Base-by-base conservation (phyloP, 2,888 invertebrate species). In the Punctoribates punctum region DNA sequence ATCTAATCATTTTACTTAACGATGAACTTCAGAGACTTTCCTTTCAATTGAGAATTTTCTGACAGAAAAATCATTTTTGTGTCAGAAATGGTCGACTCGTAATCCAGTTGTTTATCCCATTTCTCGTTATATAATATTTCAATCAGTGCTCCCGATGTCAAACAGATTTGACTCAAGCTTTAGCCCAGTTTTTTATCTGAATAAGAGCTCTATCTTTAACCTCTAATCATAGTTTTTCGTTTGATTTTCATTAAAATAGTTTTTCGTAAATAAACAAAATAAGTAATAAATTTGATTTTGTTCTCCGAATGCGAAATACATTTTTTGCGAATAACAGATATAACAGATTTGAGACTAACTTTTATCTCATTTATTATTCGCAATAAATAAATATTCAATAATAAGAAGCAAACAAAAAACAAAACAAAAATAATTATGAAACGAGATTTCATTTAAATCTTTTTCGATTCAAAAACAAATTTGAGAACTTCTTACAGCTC, bases 81-180 rank as follows among this genome's bases (percentile, higher is more conserved):
- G 51, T 51, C 51, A 20, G 5, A 51, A 51, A 42, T n/a, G 1
- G 3, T 65, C 8, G 17, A 11, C n/a, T 27, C 17, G 67, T 42
- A 67, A 38, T 34, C 67, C 48, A 72, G 42, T 42, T 20, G 29
- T 72, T 38, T 46, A 48, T 67, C 25, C n/a, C 51, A 51, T 29
- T 67, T 67, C 5, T 72, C 54, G 48, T 25, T 11, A 9, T 25
- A 42, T 67, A 67, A 67, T 67, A 67, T 42, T 42, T 67, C 67
- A 67, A 67, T 67, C 42, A 38, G 42, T 67, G 67, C 67, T 67
- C 38, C 67, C 67, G 67, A 67, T 67, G 38, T 38, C 42, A 42
- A 23, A 65, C 9, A 42, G 67, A 67, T 67, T 67, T 11, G 42
- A 20, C 4, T 60, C 20, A 67, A 34, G 34, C 67, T 67, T 67